phyloP scores from a whole-genome alignment of 2,113 vertebrate genomes.

The Nothobranchius kuhntae region DNA sequence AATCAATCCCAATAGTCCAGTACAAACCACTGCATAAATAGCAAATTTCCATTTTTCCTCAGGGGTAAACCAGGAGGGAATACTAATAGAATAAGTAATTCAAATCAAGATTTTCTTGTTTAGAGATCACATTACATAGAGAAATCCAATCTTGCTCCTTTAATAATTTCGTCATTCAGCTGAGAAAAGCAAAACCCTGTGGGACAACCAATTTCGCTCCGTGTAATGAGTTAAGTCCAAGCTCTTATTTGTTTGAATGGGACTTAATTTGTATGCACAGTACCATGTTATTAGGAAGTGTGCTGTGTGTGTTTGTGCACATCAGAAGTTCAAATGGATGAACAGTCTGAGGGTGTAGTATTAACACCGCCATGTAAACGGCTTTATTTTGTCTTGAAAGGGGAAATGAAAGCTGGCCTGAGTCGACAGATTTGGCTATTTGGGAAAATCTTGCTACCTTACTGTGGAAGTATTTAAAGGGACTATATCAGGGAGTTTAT shows the following conservation, averaged over 20 bases:
- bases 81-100: slow-evolving; percentile 18
- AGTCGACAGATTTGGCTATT: no score
- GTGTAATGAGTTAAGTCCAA: slow-evolving; percentile 54
- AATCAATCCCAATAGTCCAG: slow-evolving; percentile 24
- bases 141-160: slow-evolving; percentile 46
- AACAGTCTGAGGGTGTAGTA: slow-evolving; percentile 14
- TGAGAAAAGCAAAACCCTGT: slow-evolving; percentile 12
- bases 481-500: no score
- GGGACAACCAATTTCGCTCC: slow-evolving; percentile 40
- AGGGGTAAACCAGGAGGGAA: neutral
- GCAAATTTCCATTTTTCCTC: neutral
- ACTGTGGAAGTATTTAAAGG: no score
- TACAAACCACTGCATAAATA: slow-evolving; percentile 11
- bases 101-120: slow-evolving; percentile 46
- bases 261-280: slow-evolving; percentile 50
- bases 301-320: neutral
- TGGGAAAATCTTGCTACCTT: no score
- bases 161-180: slow-evolving; percentile 24
- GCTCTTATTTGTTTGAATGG: slow-evolving; percentile 51
- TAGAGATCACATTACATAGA: slow-evolving; percentile 46
- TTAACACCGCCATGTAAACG: slow-evolving; percentile 1
- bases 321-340: neutral
- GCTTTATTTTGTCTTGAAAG: slow-evolving; percentile 27
- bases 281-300: slow-evolving; percentile 7
- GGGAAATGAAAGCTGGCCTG: no score